Evolutionary conservation across 2,888 invertebrate species (phyloP), one percentile per base, ranked within the genome.

Genomic region (Drosophila bunnanda): DNA sequence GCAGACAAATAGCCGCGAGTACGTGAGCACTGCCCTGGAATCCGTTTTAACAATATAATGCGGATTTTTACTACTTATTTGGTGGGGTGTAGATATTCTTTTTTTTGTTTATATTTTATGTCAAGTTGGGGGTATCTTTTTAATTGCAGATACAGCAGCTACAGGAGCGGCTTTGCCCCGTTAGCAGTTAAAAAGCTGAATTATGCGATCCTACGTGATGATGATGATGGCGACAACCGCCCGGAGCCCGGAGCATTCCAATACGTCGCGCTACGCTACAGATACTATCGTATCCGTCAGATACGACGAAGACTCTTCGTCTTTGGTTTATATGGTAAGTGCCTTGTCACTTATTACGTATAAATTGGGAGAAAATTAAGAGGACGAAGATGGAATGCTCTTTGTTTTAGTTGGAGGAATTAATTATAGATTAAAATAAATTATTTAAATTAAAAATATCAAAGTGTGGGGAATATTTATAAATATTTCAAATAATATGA

Each of bases 1-100:
- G 73, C 89, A 87, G 83, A 83, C 89, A 83, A 83, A 83, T 83
- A 84, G 83, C 88, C 85, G 75, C 82, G 72, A 82, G 88, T 88
- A 66, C 88, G 82, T 82, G 44, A 44, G 84, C 83, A 82, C 87
- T 75, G 71, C 50, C 52, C 67, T 61, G 61, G 61, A 68, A 79
- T 73, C 85, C 77, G 80, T 82, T 86, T 70, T 32, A 60, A 46
- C 4, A 25, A 55, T 17, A 43, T 48, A 25, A 34, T 38, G 30
- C n/a, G 32, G 17, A n/a, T 20, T 39, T 28, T n/a, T 59, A 13
- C 17, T 59, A 15, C 34, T 44, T 25, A 34, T 50, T 22, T 13
- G 44, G 9, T 43, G 53, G 38, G 57, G 41, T 57, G 69, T 68
- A 55, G 44, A 52, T 68, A 30, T 48, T 48, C 30, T 48, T 41